These are phyloP conservation scores for Chloroceryle inda DNA, from an alignment of 2,797 vertebrate species.

Conservation along the genomic window DNA sequence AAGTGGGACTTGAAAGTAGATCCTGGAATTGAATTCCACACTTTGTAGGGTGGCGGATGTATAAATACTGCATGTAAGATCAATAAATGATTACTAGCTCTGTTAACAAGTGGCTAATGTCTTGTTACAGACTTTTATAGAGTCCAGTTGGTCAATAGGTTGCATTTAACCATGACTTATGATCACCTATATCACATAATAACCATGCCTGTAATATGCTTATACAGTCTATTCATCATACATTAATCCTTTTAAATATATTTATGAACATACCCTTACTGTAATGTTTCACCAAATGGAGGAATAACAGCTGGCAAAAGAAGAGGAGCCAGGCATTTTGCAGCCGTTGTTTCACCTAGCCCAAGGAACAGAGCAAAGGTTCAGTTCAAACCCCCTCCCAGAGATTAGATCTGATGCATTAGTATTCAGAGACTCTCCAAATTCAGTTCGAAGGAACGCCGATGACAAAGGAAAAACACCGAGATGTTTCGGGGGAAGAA, in stretches of 20 bases:
- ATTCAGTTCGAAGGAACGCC: neutral
- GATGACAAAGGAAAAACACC: neutral
- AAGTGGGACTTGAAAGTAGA: slow-evolving; percentile 55
- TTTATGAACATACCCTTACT: slow-evolving; percentile 60
- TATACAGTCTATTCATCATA: slow-evolving; percentile 70
- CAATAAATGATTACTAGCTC: slow-evolving; percentile 72
- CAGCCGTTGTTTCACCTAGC: neutral
- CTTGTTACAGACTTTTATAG: slow-evolving; percentile 65
- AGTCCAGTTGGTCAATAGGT: slow-evolving; percentile 70
- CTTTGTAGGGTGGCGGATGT: slow-evolving; percentile 68
- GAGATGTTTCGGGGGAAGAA: neutral
- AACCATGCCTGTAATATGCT: slow-evolving; percentile 69
- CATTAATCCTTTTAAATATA: slow-evolving; percentile 72
- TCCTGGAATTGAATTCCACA: slow-evolving; percentile 67
- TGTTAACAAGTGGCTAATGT: slow-evolving; percentile 74
- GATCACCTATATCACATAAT: slow-evolving; percentile 54
- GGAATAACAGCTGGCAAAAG: slow-evolving; percentile 2
- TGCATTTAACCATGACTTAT: slow-evolving; percentile 74
- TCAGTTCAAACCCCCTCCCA: neutral
- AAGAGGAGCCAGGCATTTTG: neutral
- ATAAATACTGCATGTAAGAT: slow-evolving; percentile 70
- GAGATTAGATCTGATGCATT: neutral
- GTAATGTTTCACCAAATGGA: slow-evolving; percentile 60
- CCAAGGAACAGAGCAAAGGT: neutral
- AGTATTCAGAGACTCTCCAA: neutral